These are phyloP conservation scores for Diarsia mendica DNA, from an alignment of 2,888 invertebrate species.

Conservation along the genomic window DNA sequence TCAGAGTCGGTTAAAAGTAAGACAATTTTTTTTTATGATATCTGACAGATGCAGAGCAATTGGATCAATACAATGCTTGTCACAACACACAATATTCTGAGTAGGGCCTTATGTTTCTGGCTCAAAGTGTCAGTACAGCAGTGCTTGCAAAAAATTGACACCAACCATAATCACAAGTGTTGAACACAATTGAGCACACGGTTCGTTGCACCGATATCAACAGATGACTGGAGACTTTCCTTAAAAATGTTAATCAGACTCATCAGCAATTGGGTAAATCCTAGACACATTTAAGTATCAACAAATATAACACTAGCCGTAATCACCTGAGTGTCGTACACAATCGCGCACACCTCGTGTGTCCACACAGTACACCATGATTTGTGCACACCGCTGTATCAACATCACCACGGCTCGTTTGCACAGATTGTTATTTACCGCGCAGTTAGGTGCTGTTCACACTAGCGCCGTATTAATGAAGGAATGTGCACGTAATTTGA, in stretches of 20 bases:
- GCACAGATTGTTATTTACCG: slow-evolving; percentile 81
- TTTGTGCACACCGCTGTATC: slow-evolving; percentile 71
- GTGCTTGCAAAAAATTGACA: neutral
- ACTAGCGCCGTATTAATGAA: slow-evolving; percentile 43
- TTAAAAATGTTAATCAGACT: too few species aligned
- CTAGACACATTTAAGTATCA: neutral
- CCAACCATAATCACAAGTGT: neutral
- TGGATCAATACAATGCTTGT: neutral
- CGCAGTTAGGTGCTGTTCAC: slow-evolving; percentile 49
- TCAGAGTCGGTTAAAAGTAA: neutral
- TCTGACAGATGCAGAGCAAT: neutral
- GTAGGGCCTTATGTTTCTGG: neutral
- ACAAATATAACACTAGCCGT: neutral
- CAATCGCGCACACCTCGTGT: slow-evolving; percentile 62
- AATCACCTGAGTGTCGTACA: slow-evolving; percentile 48
- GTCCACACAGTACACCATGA: slow-evolving; percentile 61
- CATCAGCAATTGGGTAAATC: neutral
- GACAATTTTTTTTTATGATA: neutral
- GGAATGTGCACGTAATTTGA: slow-evolving; percentile 46
- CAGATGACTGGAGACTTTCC: too few species aligned
- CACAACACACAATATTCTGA: neutral
- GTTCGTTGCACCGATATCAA: too few species aligned
- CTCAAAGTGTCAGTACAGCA: neutral
- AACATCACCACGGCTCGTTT: slow-evolving; percentile 78
- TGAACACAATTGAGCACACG: too few species aligned